Percentiles rank a stretch among this genome's conserved stretches.
phyloP scores from a whole-genome alignment of 2,888 invertebrate genomes.

The Penaeus monodon region DNA sequence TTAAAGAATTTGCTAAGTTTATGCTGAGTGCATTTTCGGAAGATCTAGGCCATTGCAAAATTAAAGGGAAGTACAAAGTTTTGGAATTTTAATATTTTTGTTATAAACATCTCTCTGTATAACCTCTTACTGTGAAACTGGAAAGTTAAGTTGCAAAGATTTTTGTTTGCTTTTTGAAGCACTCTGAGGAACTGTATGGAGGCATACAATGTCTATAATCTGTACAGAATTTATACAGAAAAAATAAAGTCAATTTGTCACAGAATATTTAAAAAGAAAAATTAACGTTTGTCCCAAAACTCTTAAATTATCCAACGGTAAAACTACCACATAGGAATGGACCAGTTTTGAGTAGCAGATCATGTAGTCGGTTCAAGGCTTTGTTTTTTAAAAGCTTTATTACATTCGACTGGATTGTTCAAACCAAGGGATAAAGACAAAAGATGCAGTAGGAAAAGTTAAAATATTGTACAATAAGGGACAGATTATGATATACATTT shows the following conservation, averaged over 20 bases:
- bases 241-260: not conserved
- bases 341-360: not conserved
- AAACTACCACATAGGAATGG: not conserved
- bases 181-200: not conserved
- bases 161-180: not conserved
- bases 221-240: not conserved
- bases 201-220: constrained; percentile 4
- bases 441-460: no score
- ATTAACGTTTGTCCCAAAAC: not conserved
- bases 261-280: not conserved
- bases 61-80: not conserved
- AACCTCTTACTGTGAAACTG: not conserved
- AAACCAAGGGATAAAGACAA: no score
- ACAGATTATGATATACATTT: not conserved
- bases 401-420: not conserved
- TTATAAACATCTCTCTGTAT: not conserved
- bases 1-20: no score
- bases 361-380: not conserved
- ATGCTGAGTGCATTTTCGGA: constrained; percentile 8
- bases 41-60: constrained; percentile 5
- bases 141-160: not conserved
- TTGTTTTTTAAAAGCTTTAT: not conserved
- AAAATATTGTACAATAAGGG: no score
- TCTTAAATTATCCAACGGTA: not conserved
- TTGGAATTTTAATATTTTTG: not conserved